Evolutionary conservation across 2,888 invertebrate genomes (phyloP).

Genomic region (Acleris cristana): DNA sequence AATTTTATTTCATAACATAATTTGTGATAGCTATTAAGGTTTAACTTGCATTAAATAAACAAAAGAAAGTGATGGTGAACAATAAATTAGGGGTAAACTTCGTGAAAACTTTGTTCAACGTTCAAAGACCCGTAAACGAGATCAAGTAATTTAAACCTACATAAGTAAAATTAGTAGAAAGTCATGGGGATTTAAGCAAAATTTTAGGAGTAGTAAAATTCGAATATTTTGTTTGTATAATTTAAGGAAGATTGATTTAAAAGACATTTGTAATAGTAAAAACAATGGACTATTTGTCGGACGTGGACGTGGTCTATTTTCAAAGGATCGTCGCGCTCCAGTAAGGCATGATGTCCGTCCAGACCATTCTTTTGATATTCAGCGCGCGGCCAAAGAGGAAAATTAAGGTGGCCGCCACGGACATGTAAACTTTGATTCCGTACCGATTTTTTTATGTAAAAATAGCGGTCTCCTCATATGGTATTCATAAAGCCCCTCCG

Average conservation of each 20-base stretch:
- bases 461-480: slow-evolving; percentile 66
- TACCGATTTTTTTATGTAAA: slow-evolving; percentile 73
- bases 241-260: background rate
- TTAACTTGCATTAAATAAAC: slow-evolving; percentile 68
- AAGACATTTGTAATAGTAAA: background rate
- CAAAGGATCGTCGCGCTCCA: slow-evolving; percentile 52
- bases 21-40: slow-evolving; percentile 58
- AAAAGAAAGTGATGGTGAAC: slow-evolving; percentile 74
- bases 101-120: slow-evolving; percentile 75
- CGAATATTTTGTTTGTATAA: background rate
- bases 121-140: slow-evolving; percentile 79
- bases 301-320: slow-evolving; percentile 23
- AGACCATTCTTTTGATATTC: slow-evolving; percentile 70
- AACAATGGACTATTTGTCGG: background rate
- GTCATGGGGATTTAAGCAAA: slow-evolving; percentile 62
- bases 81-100: slow-evolving; percentile 80
- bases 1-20: slow-evolving; percentile 43
- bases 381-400: slow-evolving; percentile 64
- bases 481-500: slow-evolving; percentile 68
- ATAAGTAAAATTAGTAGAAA: slow-evolving; percentile 77
- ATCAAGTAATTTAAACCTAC: slow-evolving; percentile 80
- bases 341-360: slow-evolving; percentile 61
- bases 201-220: slow-evolving; percentile 42
- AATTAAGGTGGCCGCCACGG: slow-evolving; percentile 76
- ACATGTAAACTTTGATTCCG: slow-evolving; percentile 77